Percentiles rank a stretch among this genome's conserved stretches.
phyloP scores from a whole-genome alignment of 2,888 invertebrate genomes.

The Eupithecia insigniata region DNA sequence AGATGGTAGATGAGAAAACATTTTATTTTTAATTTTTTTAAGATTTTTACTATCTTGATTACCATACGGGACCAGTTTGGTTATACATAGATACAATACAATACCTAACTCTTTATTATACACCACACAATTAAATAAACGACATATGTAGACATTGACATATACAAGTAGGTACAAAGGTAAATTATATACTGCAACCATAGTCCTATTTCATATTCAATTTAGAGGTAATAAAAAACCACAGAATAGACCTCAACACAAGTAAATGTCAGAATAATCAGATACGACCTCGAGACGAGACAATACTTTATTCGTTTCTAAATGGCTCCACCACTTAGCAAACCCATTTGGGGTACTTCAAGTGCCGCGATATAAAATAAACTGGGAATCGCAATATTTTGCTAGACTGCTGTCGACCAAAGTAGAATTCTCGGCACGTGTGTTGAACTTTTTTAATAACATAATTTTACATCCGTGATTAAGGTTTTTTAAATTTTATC shows the following conservation, averaged over 20 bases:
- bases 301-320: slow-evolving; percentile 13
- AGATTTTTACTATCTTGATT: no score
- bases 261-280: slow-evolving; percentile 13
- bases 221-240: background rate
- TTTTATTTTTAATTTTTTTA: no score
- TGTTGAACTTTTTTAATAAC: background rate
- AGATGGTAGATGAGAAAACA: no score
- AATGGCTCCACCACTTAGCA: slow-evolving; percentile 31
- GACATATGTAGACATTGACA: no score
- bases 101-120: no score
- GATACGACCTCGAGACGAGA: slow-evolving; percentile 7
- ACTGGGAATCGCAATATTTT: slow-evolving; percentile 48
- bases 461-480: background rate
- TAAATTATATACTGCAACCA: no score
- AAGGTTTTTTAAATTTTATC: background rate
- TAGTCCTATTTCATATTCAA: background rate
- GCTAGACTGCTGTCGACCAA: slow-evolving; percentile 10
- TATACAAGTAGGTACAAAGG: no score
- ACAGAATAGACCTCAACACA: background rate
- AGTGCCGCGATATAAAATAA: slow-evolving; percentile 39
- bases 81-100: no score
- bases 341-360: slow-evolving; percentile 35
- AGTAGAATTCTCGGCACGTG: background rate
- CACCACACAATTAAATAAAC: no score
- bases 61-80: no score